Conservation (phyloP, 1,140 invertebrate genomes). For the Anadara kagoshimensis region DNA sequence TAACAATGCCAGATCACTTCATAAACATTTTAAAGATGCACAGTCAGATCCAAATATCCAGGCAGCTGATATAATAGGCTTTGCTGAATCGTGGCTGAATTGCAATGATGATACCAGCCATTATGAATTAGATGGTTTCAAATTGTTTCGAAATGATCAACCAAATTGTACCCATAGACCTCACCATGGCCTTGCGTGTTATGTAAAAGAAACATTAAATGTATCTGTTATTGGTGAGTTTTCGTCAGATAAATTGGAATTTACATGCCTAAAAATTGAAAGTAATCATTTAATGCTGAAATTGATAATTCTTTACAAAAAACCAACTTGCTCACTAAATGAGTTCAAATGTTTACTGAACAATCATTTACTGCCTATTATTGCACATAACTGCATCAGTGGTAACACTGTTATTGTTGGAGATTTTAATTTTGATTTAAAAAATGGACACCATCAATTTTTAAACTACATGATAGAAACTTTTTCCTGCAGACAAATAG, state of each 20-base stretch:
- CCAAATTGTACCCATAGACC: background rate
- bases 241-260: too few species aligned
- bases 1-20: conserved; percentile 32
- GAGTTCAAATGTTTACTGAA: background rate
- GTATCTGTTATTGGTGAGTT: too few species aligned
- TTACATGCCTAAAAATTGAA: too few species aligned
- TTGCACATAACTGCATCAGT: background rate
- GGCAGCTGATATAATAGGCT: conserved; percentile 21
- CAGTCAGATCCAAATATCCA: conserved; percentile 17
- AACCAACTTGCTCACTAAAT: conserved; percentile 11
- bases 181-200: conserved; percentile 27
- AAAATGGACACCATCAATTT: conserved; percentile 15
- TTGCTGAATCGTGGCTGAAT: conserved; percentile 22
- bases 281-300: too few species aligned
- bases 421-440: conserved; percentile 33
- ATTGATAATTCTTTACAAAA: conserved; percentile 3
- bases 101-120: background rate
- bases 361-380: background rate
- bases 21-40: conserved; percentile 17
- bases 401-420: conserved; percentile 14
- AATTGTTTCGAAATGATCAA: conserved; percentile 11
- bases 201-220: conserved; percentile 1
- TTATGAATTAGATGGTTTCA: conserved; percentile 10
- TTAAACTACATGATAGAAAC: conserved; percentile 19
- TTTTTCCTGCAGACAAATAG: conserved; percentile 18